phyloP scores from a whole-genome alignment of 2,113 vertebrate species.

The Genyomyrus donnyi region DNA sequence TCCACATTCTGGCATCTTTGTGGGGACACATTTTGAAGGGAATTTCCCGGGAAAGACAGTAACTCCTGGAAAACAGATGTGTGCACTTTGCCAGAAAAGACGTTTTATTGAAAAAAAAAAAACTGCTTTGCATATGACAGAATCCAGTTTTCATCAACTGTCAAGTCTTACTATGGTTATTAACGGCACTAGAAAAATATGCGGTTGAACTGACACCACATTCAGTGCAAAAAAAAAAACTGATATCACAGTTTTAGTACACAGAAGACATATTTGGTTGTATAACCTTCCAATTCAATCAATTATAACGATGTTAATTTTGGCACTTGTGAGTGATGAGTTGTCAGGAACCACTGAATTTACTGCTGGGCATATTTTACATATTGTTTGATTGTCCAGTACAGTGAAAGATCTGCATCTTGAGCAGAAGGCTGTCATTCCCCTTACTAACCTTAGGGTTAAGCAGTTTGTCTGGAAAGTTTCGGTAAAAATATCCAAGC shows the following conservation, averaged over 20 bases:
- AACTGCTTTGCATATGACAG: neutral
- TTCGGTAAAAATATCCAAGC: neutral
- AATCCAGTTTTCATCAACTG: neutral
- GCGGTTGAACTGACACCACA: neutral
- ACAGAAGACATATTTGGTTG: neutral
- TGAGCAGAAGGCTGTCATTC: neutral
- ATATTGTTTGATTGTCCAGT: neutral
- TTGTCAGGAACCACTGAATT: neutral
- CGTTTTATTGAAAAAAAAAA: neutral
- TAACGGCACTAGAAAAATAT: neutral
- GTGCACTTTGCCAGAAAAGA: neutral
- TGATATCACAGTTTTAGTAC: neutral
- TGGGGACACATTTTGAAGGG: neutral
- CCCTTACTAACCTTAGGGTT: neutral
- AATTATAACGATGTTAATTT: neutral
- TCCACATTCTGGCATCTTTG: neutral
- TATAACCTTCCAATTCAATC: neutral
- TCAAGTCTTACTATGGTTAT: neutral
- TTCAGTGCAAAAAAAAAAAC: neutral
- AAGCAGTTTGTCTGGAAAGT: neutral
- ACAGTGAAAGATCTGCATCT: neutral
- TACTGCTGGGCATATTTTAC: neutral
- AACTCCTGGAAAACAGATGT: neutral
- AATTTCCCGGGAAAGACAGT: neutral
- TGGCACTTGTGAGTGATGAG: neutral